Percentiles rank a stretch among this genome's conserved stretches.
These are phyloP conservation scores for Diplodus puntazzo DNA, from an alignment of 2,797 vertebrate species.

Conservation along the genomic window DNA sequence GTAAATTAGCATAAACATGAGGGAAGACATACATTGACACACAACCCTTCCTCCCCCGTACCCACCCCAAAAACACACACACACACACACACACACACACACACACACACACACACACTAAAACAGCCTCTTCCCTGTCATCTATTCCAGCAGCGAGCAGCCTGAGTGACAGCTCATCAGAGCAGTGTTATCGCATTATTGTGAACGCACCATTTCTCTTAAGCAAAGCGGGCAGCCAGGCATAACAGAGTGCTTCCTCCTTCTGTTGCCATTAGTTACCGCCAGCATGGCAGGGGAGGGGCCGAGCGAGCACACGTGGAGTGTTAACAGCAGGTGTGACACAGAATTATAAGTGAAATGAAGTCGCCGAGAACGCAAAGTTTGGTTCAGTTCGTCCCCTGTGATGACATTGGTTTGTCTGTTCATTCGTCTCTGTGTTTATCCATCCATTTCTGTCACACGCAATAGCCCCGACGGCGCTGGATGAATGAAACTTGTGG, in stretches of 20 bases:
- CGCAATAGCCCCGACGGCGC: neutral
- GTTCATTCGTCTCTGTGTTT: slow-evolving; percentile 25
- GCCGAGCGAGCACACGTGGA: neutral
- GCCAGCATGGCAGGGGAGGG: slow-evolving; percentile 28
- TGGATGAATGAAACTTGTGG: slow-evolving; percentile 21
- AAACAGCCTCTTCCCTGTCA: slow-evolving; percentile 25
- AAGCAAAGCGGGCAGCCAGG: slow-evolving; percentile 49
- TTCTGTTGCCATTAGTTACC: slow-evolving; percentile 44
- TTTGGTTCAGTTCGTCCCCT: neutral
- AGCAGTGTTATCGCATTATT: slow-evolving; percentile 56
- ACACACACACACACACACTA: slow-evolving; percentile 3
- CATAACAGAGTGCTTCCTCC: slow-evolving; percentile 43
- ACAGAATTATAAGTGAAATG: neutral
- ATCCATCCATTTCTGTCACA: slow-evolving; percentile 30
- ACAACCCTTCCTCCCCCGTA: neutral
- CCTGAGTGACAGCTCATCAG: slow-evolving; percentile 68
- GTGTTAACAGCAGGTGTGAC: neutral
- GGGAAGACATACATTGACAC: slow-evolving; percentile 15
- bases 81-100: slow-evolving; percentile 14
- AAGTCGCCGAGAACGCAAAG: neutral
- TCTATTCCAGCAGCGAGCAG: slow-evolving; percentile 16
- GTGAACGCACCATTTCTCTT: slow-evolving; percentile 45
- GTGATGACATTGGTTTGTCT: neutral
- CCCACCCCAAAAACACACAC: neutral
- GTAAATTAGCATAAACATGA: slow-evolving; percentile 54